These are phyloP conservation scores for Phataginus tricuspis DNA, from an alignment of 2,797 vertebrate species.

Conservation along the genomic window DNA sequence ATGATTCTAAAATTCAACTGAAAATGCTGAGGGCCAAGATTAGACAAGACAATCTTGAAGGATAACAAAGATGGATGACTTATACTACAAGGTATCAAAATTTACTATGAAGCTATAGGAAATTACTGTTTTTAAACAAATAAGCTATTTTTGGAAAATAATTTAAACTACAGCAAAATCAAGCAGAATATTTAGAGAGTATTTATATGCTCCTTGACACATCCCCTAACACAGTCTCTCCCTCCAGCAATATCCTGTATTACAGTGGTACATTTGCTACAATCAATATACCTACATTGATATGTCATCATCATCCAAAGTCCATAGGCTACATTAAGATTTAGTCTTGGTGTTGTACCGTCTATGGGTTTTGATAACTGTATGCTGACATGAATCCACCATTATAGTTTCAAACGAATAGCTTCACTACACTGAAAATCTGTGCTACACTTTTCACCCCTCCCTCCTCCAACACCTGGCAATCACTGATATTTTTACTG, in stretches of 20 bases:
- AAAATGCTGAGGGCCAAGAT: background rate
- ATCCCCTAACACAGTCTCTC: background rate
- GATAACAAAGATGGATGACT: background rate
- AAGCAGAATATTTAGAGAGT: background rate
- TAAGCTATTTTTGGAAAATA: no score
- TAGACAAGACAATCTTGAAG: background rate
- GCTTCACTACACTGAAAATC: background rate
- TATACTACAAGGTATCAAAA: background rate
- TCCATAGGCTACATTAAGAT: background rate
- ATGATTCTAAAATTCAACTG: background rate
- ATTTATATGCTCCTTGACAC: background rate
- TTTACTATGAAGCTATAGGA: background rate
- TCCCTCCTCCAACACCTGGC: background rate
- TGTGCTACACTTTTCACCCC: background rate
- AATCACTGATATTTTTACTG: background rate
- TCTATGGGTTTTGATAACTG: background rate
- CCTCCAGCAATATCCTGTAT: background rate
- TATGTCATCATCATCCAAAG: background rate
- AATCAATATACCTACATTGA: background rate
- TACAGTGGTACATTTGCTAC: background rate
- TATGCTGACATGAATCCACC: background rate
- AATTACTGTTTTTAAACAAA: background rate
- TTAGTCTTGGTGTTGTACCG: background rate
- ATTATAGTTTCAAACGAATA: background rate
- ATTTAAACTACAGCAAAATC: background rate